phyloP scores from a whole-genome alignment of 2,888 invertebrate genomes.

The Rhyacophila evoluta region DNA sequence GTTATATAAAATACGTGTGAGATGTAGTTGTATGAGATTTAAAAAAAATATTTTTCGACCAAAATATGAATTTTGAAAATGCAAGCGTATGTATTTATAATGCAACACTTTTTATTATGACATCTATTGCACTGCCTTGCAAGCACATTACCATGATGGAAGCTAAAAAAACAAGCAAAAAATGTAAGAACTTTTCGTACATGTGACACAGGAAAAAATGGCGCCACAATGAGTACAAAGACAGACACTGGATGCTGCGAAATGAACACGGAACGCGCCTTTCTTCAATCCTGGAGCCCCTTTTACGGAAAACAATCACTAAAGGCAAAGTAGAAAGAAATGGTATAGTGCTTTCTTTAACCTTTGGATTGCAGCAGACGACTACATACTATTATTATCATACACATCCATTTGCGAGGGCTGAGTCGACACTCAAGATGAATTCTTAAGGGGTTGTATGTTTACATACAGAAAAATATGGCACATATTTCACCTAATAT shows the following conservation, averaged over 20 bases:
- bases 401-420: not conserved
- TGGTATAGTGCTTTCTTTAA: not conserved
- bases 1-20: too few species aligned
- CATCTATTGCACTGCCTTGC: slow-evolving; percentile 11
- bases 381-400: not conserved
- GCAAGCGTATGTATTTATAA: not conserved
- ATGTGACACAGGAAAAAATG: slow-evolving; percentile 31
- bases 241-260: slow-evolving; percentile 1
- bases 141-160: slow-evolving; percentile 44
- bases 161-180: slow-evolving; percentile 27
- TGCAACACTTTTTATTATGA: not conserved
- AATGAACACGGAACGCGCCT: slow-evolving; percentile 37
- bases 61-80: too few species aligned
- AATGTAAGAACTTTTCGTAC: not conserved
- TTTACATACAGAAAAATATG: too few species aligned
- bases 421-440: not conserved
- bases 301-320: slow-evolving; percentile 39
- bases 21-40: too few species aligned
- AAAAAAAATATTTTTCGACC: too few species aligned
- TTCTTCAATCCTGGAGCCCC: slow-evolving; percentile 2
- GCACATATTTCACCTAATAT: too few species aligned
- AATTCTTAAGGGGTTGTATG: too few species aligned
- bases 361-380: not conserved
- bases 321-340: not conserved
- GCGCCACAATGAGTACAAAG: slow-evolving; percentile 25